Conservation (phyloP, 1,140 invertebrate species). For the Marisa cornuarietis region DNA sequence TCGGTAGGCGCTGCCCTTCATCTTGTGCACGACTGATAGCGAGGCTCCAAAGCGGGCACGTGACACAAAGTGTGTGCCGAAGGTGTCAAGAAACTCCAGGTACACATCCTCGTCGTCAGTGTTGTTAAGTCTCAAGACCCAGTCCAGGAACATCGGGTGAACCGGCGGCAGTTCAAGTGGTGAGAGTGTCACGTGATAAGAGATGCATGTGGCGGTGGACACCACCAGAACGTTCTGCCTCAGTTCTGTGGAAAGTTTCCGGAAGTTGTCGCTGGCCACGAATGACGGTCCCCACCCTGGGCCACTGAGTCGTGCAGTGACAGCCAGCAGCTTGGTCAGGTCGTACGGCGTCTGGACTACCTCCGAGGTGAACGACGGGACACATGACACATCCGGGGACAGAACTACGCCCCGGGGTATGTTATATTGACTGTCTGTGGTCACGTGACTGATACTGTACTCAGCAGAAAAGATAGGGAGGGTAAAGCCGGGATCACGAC, state of each 20-base stretch:
- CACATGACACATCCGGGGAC: background rate
- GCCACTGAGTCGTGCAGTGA: background rate
- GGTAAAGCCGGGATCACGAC: slow-evolving; percentile 35
- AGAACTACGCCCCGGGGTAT: too few species aligned
- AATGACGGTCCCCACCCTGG: background rate
- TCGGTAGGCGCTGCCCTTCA: background rate
- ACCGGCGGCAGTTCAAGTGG: background rate
- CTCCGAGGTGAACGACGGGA: background rate
- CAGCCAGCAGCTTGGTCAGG: background rate
- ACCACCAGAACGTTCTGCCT: too few species aligned
- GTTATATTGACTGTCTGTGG: too few species aligned
- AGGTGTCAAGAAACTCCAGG: background rate
- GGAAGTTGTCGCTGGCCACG: background rate
- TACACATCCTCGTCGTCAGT: background rate
- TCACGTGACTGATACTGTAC: too few species aligned
- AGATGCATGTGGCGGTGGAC: too few species aligned
- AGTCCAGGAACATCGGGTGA: background rate
- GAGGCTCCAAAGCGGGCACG: too few species aligned
- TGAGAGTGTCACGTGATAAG: background rate
- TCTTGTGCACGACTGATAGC: background rate
- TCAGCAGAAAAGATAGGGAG: slow-evolving; percentile 27
- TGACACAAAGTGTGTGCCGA: background rate
- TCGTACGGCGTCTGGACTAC: background rate
- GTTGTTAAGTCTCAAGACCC: background rate
- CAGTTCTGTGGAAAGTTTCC: too few species aligned